Evolutionary conservation across 1,140 invertebrate genomes (phyloP).

Genomic region (Bradysia coprophila): DNA sequence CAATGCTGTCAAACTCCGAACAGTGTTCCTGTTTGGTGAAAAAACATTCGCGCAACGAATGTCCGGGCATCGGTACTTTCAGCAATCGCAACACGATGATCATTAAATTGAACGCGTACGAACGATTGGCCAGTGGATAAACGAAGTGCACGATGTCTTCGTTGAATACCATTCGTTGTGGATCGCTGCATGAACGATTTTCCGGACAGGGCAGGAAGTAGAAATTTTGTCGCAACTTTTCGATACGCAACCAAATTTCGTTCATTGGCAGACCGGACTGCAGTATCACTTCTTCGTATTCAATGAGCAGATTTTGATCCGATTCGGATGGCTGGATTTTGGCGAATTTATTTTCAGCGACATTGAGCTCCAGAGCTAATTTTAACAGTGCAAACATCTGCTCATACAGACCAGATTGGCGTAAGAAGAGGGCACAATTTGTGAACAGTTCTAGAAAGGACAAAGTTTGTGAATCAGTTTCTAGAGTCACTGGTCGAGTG

Average conservation of each 20-base stretch:
- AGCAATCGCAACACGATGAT: conserved; percentile 31
- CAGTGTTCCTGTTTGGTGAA: conserved; percentile 16
- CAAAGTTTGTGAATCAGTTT: too few relatives aligned
- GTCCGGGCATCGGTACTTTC: conserved; percentile 35
- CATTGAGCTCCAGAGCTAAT: conserved; percentile 37
- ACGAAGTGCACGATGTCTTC: conserved; percentile 42
- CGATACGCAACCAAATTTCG: conserved; percentile 44
- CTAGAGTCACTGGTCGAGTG: too few relatives aligned
- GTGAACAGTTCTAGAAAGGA: conserved; percentile 25
- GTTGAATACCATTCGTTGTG: conserved; percentile 35
- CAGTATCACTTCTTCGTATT: conserved; percentile 40
- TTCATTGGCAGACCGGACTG: conserved; percentile 39
- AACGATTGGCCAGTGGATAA: conserved; percentile 34
- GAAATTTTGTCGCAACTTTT: conserved; percentile 37
- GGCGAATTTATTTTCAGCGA: conserved; percentile 22
- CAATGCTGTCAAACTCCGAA: conserved; percentile 26
- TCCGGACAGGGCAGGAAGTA: conserved; percentile 33
- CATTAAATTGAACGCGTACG: conserved; percentile 30
- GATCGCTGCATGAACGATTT: conserved; percentile 27
- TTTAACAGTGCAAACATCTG: conserved; percentile 40
- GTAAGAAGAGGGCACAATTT: conserved; percentile 39
- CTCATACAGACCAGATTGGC: conserved; percentile 41
- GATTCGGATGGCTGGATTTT: conserved; percentile 22
- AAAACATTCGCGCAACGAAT: conserved; percentile 20
- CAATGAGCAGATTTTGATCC: conserved; percentile 32